Evolutionary conservation across 1,140 invertebrate genomes (phyloP), one percentile per base, ranked within the genome.

Genomic region (Solen grandis): DNA sequence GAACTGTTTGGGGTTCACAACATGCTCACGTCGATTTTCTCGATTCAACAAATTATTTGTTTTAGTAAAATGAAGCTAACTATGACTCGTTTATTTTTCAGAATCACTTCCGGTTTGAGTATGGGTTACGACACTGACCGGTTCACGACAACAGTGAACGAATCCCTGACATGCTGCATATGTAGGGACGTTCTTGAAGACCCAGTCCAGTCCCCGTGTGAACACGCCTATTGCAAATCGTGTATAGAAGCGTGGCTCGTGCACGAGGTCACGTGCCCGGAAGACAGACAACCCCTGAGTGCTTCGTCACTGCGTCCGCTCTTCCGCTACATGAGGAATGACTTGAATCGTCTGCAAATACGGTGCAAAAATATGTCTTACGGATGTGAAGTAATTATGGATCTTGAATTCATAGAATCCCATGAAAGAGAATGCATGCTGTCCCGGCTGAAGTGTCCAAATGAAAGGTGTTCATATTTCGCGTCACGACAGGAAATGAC

Each of bases 41-140:
- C n/a, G n/a, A n/a, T n/a, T n/a, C n/a, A n/a, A n/a, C n/a, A n/a
- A n/a, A n/a, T n/a, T n/a, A n/a, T n/a, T n/a, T n/a, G n/a, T n/a
- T n/a, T n/a, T n/a, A n/a, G n/a, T n/a, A n/a, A n/a, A n/a, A n/a
- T n/a, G n/a, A n/a, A n/a, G n/a, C n/a, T n/a, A n/a, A n/a, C n/a
- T n/a, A n/a, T n/a, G n/a, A n/a, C n/a, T n/a, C n/a, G n/a, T n/a
- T n/a, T n/a, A n/a, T n/a, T n/a, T n/a, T n/a, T n/a, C n/a, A n/a
- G n/a, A n/a, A n/a, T n/a, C n/a, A n/a, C n/a, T n/a, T n/a, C n/a
- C n/a, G n/a, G n/a, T n/a, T n/a, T n/a, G n/a, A 46, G 41, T 8
- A 90, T 90, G 89, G 89, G 89, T n/a, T 89, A 82, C 54, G 89
- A 90, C 68, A 74, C 87, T 4, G 88, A 90, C 16, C 81, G 89